These are phyloP conservation scores for Biston betularia DNA, from an alignment of 2,888 invertebrate genomes.

Conservation along the genomic window DNA sequence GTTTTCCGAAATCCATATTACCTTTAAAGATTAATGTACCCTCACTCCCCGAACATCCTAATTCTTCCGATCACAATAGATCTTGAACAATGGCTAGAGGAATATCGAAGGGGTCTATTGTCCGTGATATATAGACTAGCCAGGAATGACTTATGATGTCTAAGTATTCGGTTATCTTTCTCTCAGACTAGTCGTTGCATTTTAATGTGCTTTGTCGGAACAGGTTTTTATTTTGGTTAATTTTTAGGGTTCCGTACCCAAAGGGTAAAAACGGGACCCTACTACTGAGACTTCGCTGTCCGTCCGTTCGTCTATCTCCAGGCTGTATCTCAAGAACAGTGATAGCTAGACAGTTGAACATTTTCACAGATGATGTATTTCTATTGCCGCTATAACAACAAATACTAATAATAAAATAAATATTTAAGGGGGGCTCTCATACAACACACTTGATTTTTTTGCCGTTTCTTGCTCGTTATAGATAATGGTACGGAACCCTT, in stretches of 20 bases:
- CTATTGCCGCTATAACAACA: too few relatives aligned
- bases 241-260: background rate
- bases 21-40: conserved; percentile 37
- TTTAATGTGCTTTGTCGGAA: conserved; percentile 14
- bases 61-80: conserved; percentile 55
- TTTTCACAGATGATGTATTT: too few relatives aligned
- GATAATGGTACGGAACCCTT: too few relatives aligned
- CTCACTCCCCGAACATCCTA: conserved; percentile 51
- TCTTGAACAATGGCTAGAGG: conserved; percentile 59
- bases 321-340: too few relatives aligned
- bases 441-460: too few relatives aligned
- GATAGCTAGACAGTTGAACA: too few relatives aligned
- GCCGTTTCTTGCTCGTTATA: too few relatives aligned
- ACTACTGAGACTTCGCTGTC: too few relatives aligned
- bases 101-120: conserved; percentile 62
- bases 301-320: too few relatives aligned
- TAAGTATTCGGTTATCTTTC: conserved; percentile 22
- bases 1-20: conserved; percentile 11
- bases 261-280: too few relatives aligned
- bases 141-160: conserved; percentile 27
- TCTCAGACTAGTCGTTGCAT: conserved; percentile 11
- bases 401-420: too few relatives aligned
- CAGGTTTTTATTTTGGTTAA: conserved; percentile 12
- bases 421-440: too few relatives aligned
- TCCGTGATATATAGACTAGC: conserved; percentile 63